Conservation (phyloP, 1,140 invertebrate species). For the Cotesia vestalis region DNA sequence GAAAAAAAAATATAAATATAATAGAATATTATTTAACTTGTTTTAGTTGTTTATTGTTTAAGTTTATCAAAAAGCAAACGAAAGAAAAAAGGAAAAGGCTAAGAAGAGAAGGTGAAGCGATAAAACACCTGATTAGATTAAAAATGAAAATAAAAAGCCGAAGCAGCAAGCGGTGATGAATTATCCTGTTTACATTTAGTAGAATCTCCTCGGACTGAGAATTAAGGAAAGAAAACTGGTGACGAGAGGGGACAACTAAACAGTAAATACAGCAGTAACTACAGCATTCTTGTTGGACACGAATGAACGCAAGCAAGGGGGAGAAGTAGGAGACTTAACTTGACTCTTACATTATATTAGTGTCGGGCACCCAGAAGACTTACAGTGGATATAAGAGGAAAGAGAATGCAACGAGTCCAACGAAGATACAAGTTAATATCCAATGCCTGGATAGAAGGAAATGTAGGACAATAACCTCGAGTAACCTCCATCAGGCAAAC, state of each 20-base stretch:
- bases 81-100: not conserved
- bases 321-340: constrained; percentile 27
- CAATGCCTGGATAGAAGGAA: constrained; percentile 42
- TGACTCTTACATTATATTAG: not conserved
- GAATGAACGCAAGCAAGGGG: constrained; percentile 36
- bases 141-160: not conserved
- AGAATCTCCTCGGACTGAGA: not conserved
- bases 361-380: constrained; percentile 34
- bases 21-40: not conserved
- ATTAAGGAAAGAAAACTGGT: constrained; percentile 29
- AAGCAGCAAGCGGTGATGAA: constrained; percentile 33
- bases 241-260: constrained; percentile 17
- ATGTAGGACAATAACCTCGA: constrained; percentile 64
- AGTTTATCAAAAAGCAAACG: constrained; percentile 11
- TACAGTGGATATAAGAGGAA: constrained; percentile 50
- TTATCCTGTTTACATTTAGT: constrained; percentile 33
- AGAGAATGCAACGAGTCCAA: constrained; percentile 50
- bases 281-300: not conserved
- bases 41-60: not conserved
- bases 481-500: constrained; percentile 66
- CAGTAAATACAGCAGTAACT: not conserved
- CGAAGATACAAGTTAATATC: constrained; percentile 62
- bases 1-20: not conserved
- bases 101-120: constrained; percentile 10
- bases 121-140: constrained; percentile 30